Conservation (phyloP, 35 echinoderm and acorn worm species). For the Apostichopus parvimensis region DNA sequence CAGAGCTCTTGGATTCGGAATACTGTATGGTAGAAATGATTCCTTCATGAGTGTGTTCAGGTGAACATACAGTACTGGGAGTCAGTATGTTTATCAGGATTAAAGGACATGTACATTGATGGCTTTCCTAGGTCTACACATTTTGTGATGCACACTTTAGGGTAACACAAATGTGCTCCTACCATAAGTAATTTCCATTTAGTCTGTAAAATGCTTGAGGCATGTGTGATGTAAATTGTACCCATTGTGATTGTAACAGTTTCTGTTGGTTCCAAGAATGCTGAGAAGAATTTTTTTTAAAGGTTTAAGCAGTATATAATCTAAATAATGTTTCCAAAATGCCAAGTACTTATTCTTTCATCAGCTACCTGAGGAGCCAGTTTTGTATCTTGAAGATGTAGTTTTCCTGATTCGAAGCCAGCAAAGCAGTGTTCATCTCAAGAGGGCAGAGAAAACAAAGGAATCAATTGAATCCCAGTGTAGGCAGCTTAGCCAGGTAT, state of each 20-base stretch:
- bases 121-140: too few species aligned
- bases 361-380: background rate
- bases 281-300: background rate
- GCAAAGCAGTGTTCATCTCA: conserved; percentile 49
- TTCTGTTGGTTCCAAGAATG: background rate
- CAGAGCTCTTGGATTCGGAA: too few species aligned
- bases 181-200: background rate
- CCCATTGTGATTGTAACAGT: background rate
- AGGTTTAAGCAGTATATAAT: background rate
- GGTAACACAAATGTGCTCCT: too few species aligned
- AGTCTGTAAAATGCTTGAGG: background rate
- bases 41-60: too few species aligned
- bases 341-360: background rate
- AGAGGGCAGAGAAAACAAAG: conserved; percentile 64
- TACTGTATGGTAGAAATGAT: too few species aligned
- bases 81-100: too few species aligned
- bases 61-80: too few species aligned
- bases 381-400: conserved; percentile 57
- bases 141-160: too few species aligned
- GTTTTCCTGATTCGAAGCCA: conserved; percentile 92
- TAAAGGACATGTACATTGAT: too few species aligned
- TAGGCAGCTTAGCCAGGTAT: conserved; percentile 26
- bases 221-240: background rate
- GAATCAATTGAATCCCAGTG: conserved; percentile 76
- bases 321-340: background rate